A percentile compares a stretch with the other conserved stretches of the same genome.
Evolutionary conservation across 2,113 vertebrate species (phyloP).

Genomic region (Paradisaea rubra): DNA sequence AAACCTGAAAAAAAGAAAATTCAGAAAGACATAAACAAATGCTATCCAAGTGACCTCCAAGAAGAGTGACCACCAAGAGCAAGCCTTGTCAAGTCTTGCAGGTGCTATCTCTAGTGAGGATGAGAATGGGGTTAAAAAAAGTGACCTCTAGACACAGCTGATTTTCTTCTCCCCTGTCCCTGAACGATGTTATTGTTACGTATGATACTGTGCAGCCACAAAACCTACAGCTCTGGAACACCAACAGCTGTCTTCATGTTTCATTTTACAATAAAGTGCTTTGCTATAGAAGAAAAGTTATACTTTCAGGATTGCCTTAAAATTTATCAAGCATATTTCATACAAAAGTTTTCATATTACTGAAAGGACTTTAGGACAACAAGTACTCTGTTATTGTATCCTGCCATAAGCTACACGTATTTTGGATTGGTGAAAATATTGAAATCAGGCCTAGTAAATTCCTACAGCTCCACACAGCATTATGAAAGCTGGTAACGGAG

Average conservation of each 20-base stretch:
- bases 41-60: conserved; percentile 38
- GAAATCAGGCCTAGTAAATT: not conserved
- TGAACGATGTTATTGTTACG: not conserved
- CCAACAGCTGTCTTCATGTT: not conserved
- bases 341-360: not conserved
- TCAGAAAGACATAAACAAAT: conserved; percentile 72
- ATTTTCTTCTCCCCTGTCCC: no score
- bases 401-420: not conserved
- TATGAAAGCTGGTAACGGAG: not conserved
- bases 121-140: not conserved
- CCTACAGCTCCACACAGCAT: not conserved
- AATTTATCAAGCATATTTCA: not conserved
- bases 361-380: not conserved
- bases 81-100: not conserved
- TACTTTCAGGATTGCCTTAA: not conserved
- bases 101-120: not conserved
- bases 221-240: not conserved
- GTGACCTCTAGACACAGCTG: not conserved
- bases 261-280: not conserved
- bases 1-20: conserved; percentile 76
- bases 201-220: not conserved
- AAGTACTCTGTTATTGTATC: no score
- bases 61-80: conserved; percentile 24
- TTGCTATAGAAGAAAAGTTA: not conserved
- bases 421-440: not conserved